A percentile compares a stretch with the other conserved stretches of the same genome.
phyloP scores from a whole-genome alignment of 2,888 invertebrate species.

The Hedya salicella region DNA sequence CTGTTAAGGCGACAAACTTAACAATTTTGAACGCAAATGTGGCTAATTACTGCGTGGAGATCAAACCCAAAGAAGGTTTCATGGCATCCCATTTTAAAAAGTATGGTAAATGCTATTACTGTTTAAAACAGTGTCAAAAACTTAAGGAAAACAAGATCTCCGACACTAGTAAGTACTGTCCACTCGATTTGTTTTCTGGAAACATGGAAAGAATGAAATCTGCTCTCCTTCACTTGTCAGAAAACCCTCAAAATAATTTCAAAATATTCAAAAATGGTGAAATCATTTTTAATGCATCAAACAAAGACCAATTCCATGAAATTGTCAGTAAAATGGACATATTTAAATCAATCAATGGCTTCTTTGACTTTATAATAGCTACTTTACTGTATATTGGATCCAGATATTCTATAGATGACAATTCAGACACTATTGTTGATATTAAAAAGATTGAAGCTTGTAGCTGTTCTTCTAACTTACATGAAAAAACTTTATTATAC shows the following conservation, averaged over 20 bases:
- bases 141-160: slow-evolving; percentile 80
- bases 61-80: slow-evolving; percentile 89
- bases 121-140: slow-evolving; percentile 85
- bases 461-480: slow-evolving; percentile 49
- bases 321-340: slow-evolving; percentile 53
- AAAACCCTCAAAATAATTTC: slow-evolving; percentile 87
- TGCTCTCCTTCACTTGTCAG: slow-evolving; percentile 78
- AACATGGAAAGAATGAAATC: slow-evolving; percentile 80
- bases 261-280: slow-evolving; percentile 82
- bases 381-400: slow-evolving; percentile 57
- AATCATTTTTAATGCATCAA: slow-evolving; percentile 62
- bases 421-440: slow-evolving; percentile 45
- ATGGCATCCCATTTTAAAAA: slow-evolving; percentile 64
- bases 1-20: slow-evolving; percentile 79
- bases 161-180: slow-evolving; percentile 87
- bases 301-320: slow-evolving; percentile 50
- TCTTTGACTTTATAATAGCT: slow-evolving; percentile 67
- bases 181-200: slow-evolving; percentile 89
- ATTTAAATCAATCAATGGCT: slow-evolving; percentile 57
- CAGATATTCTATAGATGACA: slow-evolving; percentile 40
- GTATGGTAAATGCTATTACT: slow-evolving; percentile 82
- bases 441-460: slow-evolving; percentile 50
- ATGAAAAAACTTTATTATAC: slow-evolving; percentile 55
- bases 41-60: slow-evolving; percentile 84
- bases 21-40: slow-evolving; percentile 57